Evolutionary conservation across 2,113 vertebrate species (phyloP).

Genomic region (Calonectris borealis): DNA sequence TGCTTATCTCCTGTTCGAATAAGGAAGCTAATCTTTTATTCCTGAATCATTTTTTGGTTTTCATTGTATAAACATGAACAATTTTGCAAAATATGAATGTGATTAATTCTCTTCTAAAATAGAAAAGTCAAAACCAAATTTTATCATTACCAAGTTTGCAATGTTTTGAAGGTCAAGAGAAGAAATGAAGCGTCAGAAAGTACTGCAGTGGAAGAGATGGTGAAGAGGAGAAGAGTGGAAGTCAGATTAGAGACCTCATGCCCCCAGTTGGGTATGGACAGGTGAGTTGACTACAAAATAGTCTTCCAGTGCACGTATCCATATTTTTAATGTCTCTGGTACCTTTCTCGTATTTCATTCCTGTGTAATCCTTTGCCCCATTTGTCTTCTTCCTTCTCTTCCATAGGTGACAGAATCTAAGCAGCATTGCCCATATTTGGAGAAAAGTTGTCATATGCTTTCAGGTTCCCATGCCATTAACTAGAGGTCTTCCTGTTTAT

Average conservation of each 20-base stretch:
- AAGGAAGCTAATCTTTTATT: background rate
- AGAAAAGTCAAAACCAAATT: background rate
- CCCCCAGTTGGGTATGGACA: background rate
- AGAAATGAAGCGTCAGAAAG: background rate
- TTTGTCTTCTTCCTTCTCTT: background rate
- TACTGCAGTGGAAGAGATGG: background rate
- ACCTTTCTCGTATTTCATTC: background rate
- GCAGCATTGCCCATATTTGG: background rate
- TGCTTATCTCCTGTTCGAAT: background rate
- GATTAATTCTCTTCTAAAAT: background rate
- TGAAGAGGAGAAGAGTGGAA: slow-evolving; percentile 17
- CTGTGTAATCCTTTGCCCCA: background rate
- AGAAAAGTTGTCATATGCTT: background rate
- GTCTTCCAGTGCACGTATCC: background rate
- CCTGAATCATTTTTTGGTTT: background rate
- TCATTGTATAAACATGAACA: background rate
- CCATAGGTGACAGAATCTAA: background rate
- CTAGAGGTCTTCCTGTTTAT: background rate
- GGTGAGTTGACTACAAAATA: background rate
- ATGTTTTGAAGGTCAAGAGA: background rate
- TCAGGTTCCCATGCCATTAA: background rate
- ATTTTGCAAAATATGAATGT: background rate
- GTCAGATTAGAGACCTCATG: background rate
- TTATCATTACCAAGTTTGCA: background rate
- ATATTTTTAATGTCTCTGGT: background rate